These are phyloP conservation scores for Simalia tracyae DNA, from an alignment of 2,797 vertebrate genomes.

Conservation along the genomic window DNA sequence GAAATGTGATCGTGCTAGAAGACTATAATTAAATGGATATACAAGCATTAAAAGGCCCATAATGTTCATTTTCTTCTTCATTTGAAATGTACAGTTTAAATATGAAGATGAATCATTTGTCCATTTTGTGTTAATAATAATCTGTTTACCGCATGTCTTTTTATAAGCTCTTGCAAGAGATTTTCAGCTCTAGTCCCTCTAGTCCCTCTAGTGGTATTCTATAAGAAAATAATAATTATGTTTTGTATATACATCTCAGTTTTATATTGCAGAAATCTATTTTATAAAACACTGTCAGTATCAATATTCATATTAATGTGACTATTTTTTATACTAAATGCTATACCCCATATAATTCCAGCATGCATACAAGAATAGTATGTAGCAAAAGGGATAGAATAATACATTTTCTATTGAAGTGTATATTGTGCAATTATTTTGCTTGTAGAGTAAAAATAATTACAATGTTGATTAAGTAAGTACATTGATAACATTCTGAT, in stretches of 20 bases:
- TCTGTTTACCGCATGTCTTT: slow-evolving; percentile 4
- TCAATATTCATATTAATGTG: background rate
- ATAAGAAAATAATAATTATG: slow-evolving; percentile 42
- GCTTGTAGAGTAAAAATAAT: background rate
- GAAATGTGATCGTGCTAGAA: background rate
- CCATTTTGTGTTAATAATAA: slow-evolving; percentile 40
- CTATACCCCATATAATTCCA: background rate
- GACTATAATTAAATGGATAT: background rate
- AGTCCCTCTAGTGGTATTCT: slow-evolving; percentile 76
- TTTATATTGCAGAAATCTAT: background rate
- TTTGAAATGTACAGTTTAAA: background rate
- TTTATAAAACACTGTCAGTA: background rate
- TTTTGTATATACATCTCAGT: background rate
- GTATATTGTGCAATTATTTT: background rate
- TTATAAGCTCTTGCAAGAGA: slow-evolving; percentile 48
- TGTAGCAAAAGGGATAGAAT: background rate
- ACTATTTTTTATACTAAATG: background rate
- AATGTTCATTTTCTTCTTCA: background rate
- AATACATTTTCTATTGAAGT: background rate
- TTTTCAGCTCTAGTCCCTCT: slow-evolving; percentile 65
- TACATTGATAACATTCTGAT: background rate
- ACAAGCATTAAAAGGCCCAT: background rate
- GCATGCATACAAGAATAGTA: background rate
- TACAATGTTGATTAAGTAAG: background rate
- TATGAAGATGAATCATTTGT: slow-evolving; percentile 24